Evolutionary conservation across 2,113 vertebrate genomes (phyloP).

Genomic region (Syrmaticus mikado): DNA sequence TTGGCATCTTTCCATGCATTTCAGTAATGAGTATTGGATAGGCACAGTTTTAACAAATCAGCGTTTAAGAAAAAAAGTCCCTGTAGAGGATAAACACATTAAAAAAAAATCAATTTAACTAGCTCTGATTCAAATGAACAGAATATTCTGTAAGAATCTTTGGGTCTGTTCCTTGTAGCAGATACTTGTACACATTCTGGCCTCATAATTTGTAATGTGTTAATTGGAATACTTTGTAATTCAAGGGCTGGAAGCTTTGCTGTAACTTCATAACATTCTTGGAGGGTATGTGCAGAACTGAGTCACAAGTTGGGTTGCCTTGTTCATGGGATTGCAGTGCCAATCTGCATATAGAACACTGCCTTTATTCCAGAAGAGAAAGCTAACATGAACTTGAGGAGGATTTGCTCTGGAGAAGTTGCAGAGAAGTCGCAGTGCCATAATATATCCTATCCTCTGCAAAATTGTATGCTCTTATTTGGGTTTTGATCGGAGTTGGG

Average conservation of each 20-base stretch:
- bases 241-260: background rate
- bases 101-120: constrained; percentile 58
- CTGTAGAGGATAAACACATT: constrained; percentile 48
- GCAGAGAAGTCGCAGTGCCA: rapidly evolving
- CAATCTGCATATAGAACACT: background rate
- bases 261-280: background rate
- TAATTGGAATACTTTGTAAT: background rate
- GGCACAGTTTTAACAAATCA: constrained; percentile 62
- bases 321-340: background rate
- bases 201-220: background rate
- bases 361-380: background rate
- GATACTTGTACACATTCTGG: background rate
- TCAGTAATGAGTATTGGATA: constrained; percentile 65
- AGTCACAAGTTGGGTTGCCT: background rate
- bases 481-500: background rate
- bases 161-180: background rate
- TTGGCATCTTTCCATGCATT: constrained; percentile 65
- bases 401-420: background rate
- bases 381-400: background rate
- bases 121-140: constrained; percentile 35
- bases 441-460: background rate
- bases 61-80: constrained; percentile 25
- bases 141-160: constrained; percentile 16
- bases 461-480: background rate
- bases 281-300: background rate